Percentiles rank a stretch among this genome's conserved stretches.
Evolutionary conservation across 2,113 vertebrate species (phyloP).

Genomic region (Numenius arquata): DNA sequence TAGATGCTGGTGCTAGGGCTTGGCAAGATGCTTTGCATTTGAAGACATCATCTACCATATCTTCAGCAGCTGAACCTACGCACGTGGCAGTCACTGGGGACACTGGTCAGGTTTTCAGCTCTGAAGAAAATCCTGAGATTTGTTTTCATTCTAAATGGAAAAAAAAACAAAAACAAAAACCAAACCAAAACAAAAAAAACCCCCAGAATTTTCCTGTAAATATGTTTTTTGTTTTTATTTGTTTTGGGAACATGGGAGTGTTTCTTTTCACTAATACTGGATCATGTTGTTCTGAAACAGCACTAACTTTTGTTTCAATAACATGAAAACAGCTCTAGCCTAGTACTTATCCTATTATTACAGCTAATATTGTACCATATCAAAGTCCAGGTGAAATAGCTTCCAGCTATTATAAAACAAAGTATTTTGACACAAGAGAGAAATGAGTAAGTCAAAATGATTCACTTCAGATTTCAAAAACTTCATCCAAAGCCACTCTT

Average conservation of each 20-base stretch:
- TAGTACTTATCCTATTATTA: background rate
- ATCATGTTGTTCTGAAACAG: background rate
- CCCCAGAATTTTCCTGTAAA: background rate
- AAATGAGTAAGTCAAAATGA: background rate
- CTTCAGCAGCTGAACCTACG: background rate
- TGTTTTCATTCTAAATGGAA: background rate
- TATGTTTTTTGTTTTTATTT: background rate
- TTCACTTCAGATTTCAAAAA: background rate
- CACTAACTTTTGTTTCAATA: background rate
- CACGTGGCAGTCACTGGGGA: background rate
- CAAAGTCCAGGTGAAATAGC: background rate
- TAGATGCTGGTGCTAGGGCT: background rate
- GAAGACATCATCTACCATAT: background rate
- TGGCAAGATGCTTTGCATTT: background rate
- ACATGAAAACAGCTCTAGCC: background rate
- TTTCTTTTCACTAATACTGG: background rate
- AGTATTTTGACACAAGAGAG: background rate
- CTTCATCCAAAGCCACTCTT: background rate
- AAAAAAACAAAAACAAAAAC: background rate
- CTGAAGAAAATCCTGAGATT: background rate
- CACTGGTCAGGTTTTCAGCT: background rate
- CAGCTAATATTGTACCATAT: background rate
- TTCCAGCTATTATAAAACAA: background rate
- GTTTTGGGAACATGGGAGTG: background rate
- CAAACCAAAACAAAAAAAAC: background rate